Evolutionary conservation across 2,113 vertebrate species (phyloP).

Genomic region (Lagopus leucura): DNA sequence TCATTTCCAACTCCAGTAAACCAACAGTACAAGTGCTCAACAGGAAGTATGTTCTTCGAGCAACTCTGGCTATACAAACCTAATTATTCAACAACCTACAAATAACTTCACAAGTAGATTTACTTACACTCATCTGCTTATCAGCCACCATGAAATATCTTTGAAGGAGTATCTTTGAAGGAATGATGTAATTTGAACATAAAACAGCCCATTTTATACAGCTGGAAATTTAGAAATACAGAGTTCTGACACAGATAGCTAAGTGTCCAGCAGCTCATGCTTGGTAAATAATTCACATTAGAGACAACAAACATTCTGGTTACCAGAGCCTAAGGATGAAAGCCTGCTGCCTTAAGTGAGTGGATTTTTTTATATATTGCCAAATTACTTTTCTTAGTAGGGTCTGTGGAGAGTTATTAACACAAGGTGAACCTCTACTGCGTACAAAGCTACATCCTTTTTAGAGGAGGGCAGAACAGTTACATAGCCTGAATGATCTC

Average conservation of each 20-base stretch:
- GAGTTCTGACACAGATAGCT: not conserved
- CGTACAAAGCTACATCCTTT: not conserved
- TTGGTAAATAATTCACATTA: not conserved
- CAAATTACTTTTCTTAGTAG: not conserved
- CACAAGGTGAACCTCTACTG: not conserved
- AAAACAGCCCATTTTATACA: not conserved
- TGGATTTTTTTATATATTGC: not conserved
- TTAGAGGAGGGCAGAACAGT: not conserved
- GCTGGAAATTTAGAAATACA: not conserved
- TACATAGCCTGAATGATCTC: not conserved
- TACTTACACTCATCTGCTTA: not conserved
- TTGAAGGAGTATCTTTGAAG: not conserved
- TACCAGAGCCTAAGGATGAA: not conserved
- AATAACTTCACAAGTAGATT: not conserved
- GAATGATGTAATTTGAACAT: not conserved
- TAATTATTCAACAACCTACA: not conserved
- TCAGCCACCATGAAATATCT: not conserved
- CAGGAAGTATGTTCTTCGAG: not conserved
- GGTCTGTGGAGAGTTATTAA: not conserved
- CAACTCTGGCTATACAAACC: not conserved
- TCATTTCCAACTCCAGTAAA: not conserved
- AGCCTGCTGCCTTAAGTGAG: not conserved
- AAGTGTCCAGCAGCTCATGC: not conserved
- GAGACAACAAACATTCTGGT: not conserved
- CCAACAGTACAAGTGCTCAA: not conserved